phyloP scores from a whole-genome alignment of 2,888 invertebrate species.

The Machimus atricapillus region DNA sequence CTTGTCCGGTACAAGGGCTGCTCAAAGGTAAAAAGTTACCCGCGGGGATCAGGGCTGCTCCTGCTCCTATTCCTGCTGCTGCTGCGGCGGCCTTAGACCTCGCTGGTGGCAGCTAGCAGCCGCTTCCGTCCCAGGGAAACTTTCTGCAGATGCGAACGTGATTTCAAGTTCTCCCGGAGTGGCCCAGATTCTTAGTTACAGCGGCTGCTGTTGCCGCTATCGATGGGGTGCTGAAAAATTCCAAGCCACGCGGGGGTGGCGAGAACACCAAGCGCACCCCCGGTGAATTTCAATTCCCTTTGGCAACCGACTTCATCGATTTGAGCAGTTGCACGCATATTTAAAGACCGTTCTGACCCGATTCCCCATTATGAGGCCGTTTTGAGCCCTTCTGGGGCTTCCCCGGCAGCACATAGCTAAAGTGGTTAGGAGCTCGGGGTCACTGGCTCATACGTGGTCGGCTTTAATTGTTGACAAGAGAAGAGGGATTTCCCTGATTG shows the following conservation, averaged over 20 bases:
- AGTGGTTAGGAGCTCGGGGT: not conserved
- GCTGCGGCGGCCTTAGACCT: not conserved
- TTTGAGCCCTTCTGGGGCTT: not conserved
- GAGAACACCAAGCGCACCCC: not conserved
- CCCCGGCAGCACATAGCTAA: slow-evolving; percentile 5
- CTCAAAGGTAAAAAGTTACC: slow-evolving; percentile 17
- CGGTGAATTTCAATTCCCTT: not conserved
- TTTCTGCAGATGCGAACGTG: slow-evolving; percentile 8
- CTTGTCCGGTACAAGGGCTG: slow-evolving; percentile 10
- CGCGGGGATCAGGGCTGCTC: not conserved
- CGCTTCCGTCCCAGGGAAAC: not conserved
- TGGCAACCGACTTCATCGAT: slow-evolving; percentile 9
- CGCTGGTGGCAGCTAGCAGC: not conserved
- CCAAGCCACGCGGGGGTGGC: not conserved
- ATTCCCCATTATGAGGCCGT: not conserved
- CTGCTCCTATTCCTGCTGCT: not conserved
- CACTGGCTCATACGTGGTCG: not conserved
- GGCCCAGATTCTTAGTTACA: not conserved
- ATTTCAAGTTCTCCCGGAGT: not conserved
- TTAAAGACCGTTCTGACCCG: not conserved
- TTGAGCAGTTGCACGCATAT: slow-evolving; percentile 6
- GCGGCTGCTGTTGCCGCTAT: not conserved
- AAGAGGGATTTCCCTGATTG: not conserved
- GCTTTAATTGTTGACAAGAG: not conserved
- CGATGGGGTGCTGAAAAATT: slow-evolving; percentile 3